Evolutionary conservation across 2,797 vertebrate genomes (phyloP), one percentile per base, ranked within the genome.

Genomic region (Periparus ater): DNA sequence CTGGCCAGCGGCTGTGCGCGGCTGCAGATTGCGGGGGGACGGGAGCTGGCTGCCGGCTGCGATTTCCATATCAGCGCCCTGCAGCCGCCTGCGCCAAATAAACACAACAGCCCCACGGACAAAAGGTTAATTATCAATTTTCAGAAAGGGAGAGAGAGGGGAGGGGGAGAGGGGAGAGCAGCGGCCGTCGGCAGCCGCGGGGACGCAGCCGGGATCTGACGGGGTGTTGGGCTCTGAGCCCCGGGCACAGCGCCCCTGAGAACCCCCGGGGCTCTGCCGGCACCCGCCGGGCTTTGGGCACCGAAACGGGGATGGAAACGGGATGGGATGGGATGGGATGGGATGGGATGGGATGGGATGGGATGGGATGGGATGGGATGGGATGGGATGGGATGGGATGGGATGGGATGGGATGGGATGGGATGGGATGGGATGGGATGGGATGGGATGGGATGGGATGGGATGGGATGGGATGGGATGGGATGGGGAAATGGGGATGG

Each of bases 61-160:
- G 98, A 98, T 98, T 98, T 98, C 97, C 98, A 97, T 99, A 99
- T 99, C 98, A 98, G 98, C 97, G 84, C 95, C 98, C 97, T 96
- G 94, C 98, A 99, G 98, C 97, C 98, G 95, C 97, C 97, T 94
- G 94, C 94, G 73, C 98, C 98, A 97, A 98, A 98, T 97, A 97
- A 97, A 97, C 98, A 98, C 98, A 97, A 98, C 97, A 97, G 97
- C 97, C 98, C 97, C 98, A 96, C 95, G 97, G 97, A 98, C 97
- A 97, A 98, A 98, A 98, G 98, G 98, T 98, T 98, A 98, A 98
- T 98, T 98, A 98, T 98, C 97, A 98, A 98, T 98, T 98, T 98
- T 98, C 96, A 94, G 91, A 93, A 77, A 81, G 75, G 66, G 87
- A 94, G 88, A 90, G 85, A 73, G 76, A 85, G 38, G 55, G 88